Base-by-base conservation (phyloP, 2,797 vertebrate genomes). In the Phoxinus dragarum region DNA sequence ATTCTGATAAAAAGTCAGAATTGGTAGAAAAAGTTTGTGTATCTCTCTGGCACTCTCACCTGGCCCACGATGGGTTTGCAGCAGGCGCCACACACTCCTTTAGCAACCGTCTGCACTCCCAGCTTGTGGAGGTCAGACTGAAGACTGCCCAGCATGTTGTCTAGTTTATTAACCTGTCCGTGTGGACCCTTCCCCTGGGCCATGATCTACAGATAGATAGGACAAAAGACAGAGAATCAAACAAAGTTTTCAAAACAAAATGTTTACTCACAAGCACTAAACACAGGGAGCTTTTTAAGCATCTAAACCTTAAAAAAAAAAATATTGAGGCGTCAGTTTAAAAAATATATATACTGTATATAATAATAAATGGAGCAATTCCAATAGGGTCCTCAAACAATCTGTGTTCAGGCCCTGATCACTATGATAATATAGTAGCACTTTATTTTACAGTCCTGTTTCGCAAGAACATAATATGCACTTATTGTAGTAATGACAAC, bases 51-150 rank as follows among this genome's bases (percentile, higher is more conserved):
- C n/a, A 69, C 36, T 86, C 92, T 94, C 90, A 97, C 96, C 96
- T 97, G 96, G 69, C 96, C 96, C 1, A 96, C 95, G 23, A 97
- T 97, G 34, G 96, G 96, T 83, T 97, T 97, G 92, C 95, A 96
- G 94, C 96, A 97, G 90, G 96, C 96, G 66, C 96, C 96, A 4
- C 96, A 97, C 61, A 97, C 96, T 0, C 96, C 96, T 91, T 97
- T 97, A 91, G 96, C 96, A 14, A 97, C 96, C 0, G 96, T 97
- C 81, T 96, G 95, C 3, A 97, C 96, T 0, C 96, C 96, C 86
- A 97, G 91, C 81, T 97, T 96, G 90, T 97, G 96, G 80, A 97
- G 93, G 90, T 97, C 96, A 0, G 96, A 97, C 90, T 97, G 96
- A 56, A 97, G 94, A 88, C 96, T 97, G 79, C 96, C 96, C 91